These are phyloP conservation scores for Caenorhabditis angaria DNA, from an alignment of 2,888 invertebrate genomes.

Conservation along the genomic window DNA sequence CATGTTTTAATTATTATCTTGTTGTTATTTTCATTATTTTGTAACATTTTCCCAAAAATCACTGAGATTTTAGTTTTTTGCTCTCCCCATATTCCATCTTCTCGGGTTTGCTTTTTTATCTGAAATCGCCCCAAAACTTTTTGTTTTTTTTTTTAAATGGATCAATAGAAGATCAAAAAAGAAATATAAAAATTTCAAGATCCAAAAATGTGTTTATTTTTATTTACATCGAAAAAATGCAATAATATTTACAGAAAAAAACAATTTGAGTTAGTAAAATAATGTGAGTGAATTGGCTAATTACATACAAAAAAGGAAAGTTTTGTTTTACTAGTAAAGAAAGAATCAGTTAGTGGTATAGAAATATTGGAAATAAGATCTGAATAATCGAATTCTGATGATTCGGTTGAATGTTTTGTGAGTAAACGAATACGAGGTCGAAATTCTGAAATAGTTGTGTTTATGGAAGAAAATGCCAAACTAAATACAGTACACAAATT, in stretches of 20 bases:
- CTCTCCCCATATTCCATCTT: conserved; percentile 13
- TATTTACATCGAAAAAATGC: neutral
- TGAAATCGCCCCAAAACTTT: conserved; percentile 19
- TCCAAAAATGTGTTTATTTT: neutral
- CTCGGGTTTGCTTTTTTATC: conserved; percentile 12
- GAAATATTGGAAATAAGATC: conserved; percentile 20
- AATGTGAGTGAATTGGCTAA: too few species aligned
- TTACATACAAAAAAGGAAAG: too few species aligned
- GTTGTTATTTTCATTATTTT: conserved; percentile 1
- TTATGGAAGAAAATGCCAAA: too few species aligned
- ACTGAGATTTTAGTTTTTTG: conserved; percentile 33
- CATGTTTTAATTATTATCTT: conserved; percentile 1
- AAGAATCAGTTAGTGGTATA: conserved; percentile 2
- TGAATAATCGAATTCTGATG: neutral
- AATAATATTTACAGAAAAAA: too few species aligned
- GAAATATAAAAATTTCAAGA: neutral
- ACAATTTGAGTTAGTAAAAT: too few species aligned
- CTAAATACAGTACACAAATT: too few species aligned
- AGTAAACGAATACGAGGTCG: conserved; percentile 35
- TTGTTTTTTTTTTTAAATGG: neutral
- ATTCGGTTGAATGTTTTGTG: conserved; percentile 11
- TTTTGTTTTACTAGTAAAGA: too few species aligned
- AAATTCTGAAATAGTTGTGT: conserved; percentile 23
- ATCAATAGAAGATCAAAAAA: conserved; percentile 1
- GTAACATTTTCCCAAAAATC: neutral